A percentile compares a stretch with the other conserved stretches of the same genome.
phyloP scores from a whole-genome alignment of 2,888 invertebrate species.

The Drosophila testacea region DNA sequence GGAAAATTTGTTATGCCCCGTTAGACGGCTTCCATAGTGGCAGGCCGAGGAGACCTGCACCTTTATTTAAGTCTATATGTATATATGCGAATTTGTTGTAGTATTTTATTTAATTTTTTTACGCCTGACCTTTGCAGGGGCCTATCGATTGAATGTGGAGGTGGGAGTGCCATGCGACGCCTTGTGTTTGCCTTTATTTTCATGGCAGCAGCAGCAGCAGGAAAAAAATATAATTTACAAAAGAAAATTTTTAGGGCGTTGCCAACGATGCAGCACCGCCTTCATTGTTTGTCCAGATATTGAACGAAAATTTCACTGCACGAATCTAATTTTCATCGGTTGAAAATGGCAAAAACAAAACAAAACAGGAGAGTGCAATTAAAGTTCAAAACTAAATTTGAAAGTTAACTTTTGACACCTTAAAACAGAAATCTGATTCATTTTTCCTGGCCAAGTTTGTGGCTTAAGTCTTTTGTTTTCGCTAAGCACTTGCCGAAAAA shows the following conservation, averaged over 20 bases:
- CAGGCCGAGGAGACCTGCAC: constrained; percentile 54
- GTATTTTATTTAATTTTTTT: constrained; percentile 51
- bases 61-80: constrained; percentile 56
- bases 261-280: constrained; percentile 26
- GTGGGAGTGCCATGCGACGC: constrained; percentile 71
- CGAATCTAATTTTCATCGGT: constrained; percentile 40
- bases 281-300: constrained; percentile 32
- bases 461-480: constrained; percentile 50
- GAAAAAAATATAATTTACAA: constrained; percentile 34
- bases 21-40: constrained; percentile 46
- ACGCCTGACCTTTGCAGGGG: constrained; percentile 67
- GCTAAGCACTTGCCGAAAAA: neutral
- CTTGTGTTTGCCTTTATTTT: constrained; percentile 74
- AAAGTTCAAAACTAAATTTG: constrained; percentile 34
- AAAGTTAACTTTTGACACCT: constrained; percentile 40
- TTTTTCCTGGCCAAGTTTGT: constrained; percentile 52
- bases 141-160: constrained; percentile 65
- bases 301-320: constrained; percentile 64
- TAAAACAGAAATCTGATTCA: constrained; percentile 20
- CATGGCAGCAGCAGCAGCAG: constrained; percentile 20
- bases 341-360: neutral
- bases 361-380: constrained; percentile 26
- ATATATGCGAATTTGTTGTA: constrained; percentile 33
- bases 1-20: constrained; percentile 46
- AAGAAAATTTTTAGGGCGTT: constrained; percentile 46